Percentiles rank a stretch among this genome's conserved stretches.
phyloP scores from a whole-genome alignment of 2,797 vertebrate species.

The Gallinago solitaria region DNA sequence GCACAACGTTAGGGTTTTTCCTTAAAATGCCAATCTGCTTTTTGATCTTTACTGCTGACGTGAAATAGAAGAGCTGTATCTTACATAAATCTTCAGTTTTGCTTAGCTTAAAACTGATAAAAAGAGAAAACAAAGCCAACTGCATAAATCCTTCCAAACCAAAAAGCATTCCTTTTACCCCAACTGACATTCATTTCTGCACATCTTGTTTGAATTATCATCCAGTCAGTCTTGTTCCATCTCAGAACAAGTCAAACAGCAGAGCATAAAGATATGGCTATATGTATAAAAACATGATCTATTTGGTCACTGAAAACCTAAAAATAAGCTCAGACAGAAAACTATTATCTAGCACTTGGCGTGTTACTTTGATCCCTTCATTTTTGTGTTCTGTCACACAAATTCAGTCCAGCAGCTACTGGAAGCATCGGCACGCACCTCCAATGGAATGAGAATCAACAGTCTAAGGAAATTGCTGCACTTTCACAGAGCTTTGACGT shows the following conservation, averaged over 20 bases:
- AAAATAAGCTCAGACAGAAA: slow-evolving; percentile 69
- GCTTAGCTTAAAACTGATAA: slow-evolving; percentile 67
- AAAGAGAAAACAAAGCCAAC: slow-evolving; percentile 75
- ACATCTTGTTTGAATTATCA: slow-evolving; percentile 81
- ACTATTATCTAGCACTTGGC: slow-evolving; percentile 71
- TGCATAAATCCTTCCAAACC: slow-evolving; percentile 74
- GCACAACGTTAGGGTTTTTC: slow-evolving; percentile 2
- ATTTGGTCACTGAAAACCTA: slow-evolving; percentile 46
- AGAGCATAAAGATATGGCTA: slow-evolving; percentile 65
- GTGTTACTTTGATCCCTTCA: slow-evolving; percentile 70
- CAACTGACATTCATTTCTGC: slow-evolving; percentile 66
- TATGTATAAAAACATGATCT: slow-evolving; percentile 78
- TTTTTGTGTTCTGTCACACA: slow-evolving; percentile 72
- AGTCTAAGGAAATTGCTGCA: not conserved
- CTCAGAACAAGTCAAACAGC: slow-evolving; percentile 70
- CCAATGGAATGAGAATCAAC: not conserved
- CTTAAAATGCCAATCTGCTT: slow-evolving; percentile 53
- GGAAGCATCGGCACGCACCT: not conserved
- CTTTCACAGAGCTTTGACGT: not conserved
- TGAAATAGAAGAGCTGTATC: slow-evolving; percentile 59
- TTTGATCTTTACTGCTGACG: slow-evolving; percentile 70
- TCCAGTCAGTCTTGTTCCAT: slow-evolving; percentile 74
- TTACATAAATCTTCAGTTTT: slow-evolving; percentile 71
- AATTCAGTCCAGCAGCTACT: slow-evolving; percentile 64
- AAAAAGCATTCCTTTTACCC: slow-evolving; percentile 69